Evolutionary conservation across 2,888 invertebrate genomes (phyloP), one percentile per base, ranked within the genome.

Genomic region (Lydus trimaculatus): DNA sequence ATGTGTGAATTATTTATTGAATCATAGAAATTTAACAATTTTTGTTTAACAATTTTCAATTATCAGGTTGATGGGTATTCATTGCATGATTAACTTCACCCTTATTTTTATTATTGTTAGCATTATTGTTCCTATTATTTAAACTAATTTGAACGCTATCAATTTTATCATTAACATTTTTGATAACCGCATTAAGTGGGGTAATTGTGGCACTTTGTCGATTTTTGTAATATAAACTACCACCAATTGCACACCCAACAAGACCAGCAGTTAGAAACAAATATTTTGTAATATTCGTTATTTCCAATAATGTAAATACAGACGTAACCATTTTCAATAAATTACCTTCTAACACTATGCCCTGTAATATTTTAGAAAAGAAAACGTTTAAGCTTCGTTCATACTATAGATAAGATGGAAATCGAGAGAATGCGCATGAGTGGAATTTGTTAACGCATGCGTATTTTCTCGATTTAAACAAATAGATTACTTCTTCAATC

Each of bases 401-500:
- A 28, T 4, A 28, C 4, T 28, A 28, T n/a, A 4, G 28, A 28
- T 28, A 33, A 33, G 33, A 33, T 33, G 1, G 7, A 33, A 33
- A 33, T 33, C 2, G 33, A 33, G 11, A 11, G 11, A 33, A 8
- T 33, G 33, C 33, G 33, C 33, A 33, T 36, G n/a, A n/a, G 7
- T 17, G 8, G 17, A 8, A 7, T 4, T 8, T n/a, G 7, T n/a
- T 17, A n/a, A 7, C 36, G 39, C 39, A n/a, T 43, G 39, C 39
- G 39, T 43, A n/a, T 43, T 43, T 43, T 11, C 6, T 43, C 6
- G 3, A 63, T 25, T 52, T 28, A 15, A 31, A 52, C 17, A 17
- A 9, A 67, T 13, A 43, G 61, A 67, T 76, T 79, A 92, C 92
- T 86, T 94, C 94, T 79, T 94, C 93, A 0, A 94, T 85, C 95